Evolutionary conservation across 2,797 vertebrate species (phyloP), one percentile per base, ranked within the genome.

Genomic region (Ctenopoma multispine): DNA sequence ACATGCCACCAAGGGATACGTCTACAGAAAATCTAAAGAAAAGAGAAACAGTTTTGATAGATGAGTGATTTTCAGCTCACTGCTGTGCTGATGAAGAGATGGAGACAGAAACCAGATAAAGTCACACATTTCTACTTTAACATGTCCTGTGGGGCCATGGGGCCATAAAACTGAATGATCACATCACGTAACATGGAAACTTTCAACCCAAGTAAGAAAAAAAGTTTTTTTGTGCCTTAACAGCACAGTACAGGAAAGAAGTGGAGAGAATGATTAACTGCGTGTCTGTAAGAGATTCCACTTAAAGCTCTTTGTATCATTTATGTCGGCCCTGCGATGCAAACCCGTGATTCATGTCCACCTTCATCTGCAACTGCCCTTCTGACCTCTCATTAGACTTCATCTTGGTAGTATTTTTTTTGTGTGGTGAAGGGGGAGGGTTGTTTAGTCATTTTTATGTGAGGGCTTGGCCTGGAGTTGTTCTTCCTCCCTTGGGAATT

Each of bases 401-500:
- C 75, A 84, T 90, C 80, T 81, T 73, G 1, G 69, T 82, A 66
- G 50, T 66, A 75, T 81, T 64, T 65, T 38, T 58, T 44, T 44
- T 6, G 40, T 67, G 15, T 31, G 4, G n/a, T 14, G 7, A n/a
- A 38, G 24, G n/a, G 5, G 38, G 51, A 44, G 60, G 54, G 77
- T 76, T 89, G 79, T 86, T 84, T 82, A 80, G 75, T 80, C 41
- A 46, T 88, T 91, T 90, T 90, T 75, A 67, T 87, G 84, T 63
- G 80, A 87, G 80, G 89, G 55, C 86, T 78, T 87, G 90, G 90
- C 92, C 93, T 65, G 80, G 75, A 90, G 85, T 82, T 87, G 84
- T 81, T 83, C 82, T 75, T 48, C 58, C 75, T 76, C 82, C 71
- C 69, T 76, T 86, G 90, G 89, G 93, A 93, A 94, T 94, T 93